Percentiles rank a stretch among this genome's conserved stretches.
phyloP scores from a whole-genome alignment of 2,113 vertebrate genomes.

The Phylloscopus whistleri region DNA sequence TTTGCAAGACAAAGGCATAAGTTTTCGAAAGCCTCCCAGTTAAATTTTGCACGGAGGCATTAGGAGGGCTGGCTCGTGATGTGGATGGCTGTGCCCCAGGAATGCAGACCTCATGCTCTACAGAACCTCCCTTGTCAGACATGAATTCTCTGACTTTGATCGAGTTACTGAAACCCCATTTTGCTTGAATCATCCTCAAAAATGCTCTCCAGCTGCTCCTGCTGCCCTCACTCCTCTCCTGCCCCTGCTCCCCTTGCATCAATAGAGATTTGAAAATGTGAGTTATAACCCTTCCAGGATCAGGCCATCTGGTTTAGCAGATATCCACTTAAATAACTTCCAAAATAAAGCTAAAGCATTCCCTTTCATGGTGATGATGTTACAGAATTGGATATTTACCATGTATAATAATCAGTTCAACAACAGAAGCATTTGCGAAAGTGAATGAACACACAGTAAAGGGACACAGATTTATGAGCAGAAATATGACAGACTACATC shows the following conservation, averaged over 20 bases:
- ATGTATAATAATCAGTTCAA: background rate
- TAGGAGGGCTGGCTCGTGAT: background rate
- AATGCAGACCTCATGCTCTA: background rate
- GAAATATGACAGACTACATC: background rate
- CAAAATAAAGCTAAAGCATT: background rate
- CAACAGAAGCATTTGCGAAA: background rate
- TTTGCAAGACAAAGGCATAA: background rate
- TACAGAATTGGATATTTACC: background rate
- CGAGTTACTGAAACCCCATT: background rate
- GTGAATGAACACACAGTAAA: background rate
- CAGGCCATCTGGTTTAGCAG: background rate
- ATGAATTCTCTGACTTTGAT: background rate
- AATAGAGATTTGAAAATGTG: background rate
- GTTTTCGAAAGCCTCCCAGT: background rate
- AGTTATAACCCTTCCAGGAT: background rate
- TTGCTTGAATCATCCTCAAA: background rate
- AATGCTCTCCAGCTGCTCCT: background rate
- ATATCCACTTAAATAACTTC: background rate
- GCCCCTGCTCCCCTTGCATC: background rate
- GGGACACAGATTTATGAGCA: background rate
- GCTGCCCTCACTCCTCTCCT: background rate
- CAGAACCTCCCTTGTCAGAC: background rate
- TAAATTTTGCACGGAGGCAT: background rate
- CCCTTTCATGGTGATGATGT: background rate
- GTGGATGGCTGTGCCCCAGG: conserved; percentile 1